Conservation (phyloP, 2,797 vertebrate species). For the Xenentodon cancila region DNA sequence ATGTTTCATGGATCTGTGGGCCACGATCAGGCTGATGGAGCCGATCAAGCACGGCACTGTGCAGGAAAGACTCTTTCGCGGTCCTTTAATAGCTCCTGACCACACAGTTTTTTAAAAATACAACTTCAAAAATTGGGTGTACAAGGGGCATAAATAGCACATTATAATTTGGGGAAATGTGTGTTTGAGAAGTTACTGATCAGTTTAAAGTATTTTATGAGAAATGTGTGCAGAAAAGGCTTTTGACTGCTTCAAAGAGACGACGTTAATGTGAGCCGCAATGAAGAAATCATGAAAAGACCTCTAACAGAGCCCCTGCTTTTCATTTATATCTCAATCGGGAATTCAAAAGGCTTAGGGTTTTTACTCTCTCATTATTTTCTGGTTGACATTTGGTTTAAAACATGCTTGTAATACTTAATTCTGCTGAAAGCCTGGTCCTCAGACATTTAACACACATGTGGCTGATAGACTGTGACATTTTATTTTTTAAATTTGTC, state of each 20-base stretch:
- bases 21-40: too few relatives aligned
- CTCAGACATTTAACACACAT: conserved; percentile 21
- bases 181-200: too few relatives aligned
- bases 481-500: conserved; percentile 46
- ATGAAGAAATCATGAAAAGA: neutral
- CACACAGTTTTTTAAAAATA: too few relatives aligned
- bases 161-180: too few relatives aligned
- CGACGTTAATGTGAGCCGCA: conserved; percentile 1
- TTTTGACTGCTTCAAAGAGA: conserved; percentile 3
- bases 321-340: neutral
- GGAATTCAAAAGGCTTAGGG: conserved; percentile 16
- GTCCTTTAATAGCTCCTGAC: too few relatives aligned
- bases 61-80: too few relatives aligned
- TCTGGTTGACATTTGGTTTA: conserved; percentile 46
- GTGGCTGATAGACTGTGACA: conserved; percentile 25
- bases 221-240: too few relatives aligned
- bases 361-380: conserved; percentile 29
- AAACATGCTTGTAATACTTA: conserved; percentile 25
- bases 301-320: neutral
- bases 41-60: too few relatives aligned
- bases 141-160: too few relatives aligned
- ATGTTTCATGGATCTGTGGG: too few relatives aligned
- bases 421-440: conserved; percentile 20
- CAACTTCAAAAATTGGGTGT: too few relatives aligned
- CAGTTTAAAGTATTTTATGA: too few relatives aligned